Evolutionary conservation across 2,797 vertebrate genomes (phyloP).

Genomic region (Ispidina picta): DNA sequence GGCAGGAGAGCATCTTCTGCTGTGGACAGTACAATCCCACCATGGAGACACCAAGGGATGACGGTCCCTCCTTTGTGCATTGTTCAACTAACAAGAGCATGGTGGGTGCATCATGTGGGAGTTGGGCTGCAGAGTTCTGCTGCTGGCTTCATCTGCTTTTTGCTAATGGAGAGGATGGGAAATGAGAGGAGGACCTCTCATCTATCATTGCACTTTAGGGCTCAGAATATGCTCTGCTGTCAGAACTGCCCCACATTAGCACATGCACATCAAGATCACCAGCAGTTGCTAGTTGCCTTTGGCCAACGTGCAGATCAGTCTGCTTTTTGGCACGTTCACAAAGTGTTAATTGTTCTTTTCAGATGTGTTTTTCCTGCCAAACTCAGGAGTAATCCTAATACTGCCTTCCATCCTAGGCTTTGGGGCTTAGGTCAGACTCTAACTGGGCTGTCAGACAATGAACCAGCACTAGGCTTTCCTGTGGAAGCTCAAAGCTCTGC

Average conservation of each 20-base stretch:
- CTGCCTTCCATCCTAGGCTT: slow-evolving; percentile 64
- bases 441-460: background rate
- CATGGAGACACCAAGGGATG: background rate
- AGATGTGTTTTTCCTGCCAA: slow-evolving; percentile 64
- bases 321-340: slow-evolving; percentile 59
- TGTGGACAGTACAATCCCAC: background rate
- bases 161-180: background rate
- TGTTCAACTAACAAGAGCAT: rapidly evolving
- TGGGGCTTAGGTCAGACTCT: slow-evolving; percentile 34
- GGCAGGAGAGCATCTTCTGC: background rate
- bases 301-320: slow-evolving; percentile 59
- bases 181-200: slow-evolving; percentile 25
- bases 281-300: slow-evolving; percentile 30
- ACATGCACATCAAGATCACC: slow-evolving; percentile 28
- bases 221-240: background rate
- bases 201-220: background rate
- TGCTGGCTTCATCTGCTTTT: background rate
- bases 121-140: background rate
- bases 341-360: slow-evolving; percentile 73
- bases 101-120: background rate
- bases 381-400: slow-evolving; percentile 68
- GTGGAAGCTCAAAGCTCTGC: slow-evolving; percentile 14
- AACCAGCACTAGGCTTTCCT: background rate
- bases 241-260: background rate
- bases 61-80: background rate